Percentiles rank a stretch among this genome's conserved stretches.
These are phyloP conservation scores for Nesoenas mayeri DNA, from an alignment of 2,113 vertebrate species.

Conservation along the genomic window DNA sequence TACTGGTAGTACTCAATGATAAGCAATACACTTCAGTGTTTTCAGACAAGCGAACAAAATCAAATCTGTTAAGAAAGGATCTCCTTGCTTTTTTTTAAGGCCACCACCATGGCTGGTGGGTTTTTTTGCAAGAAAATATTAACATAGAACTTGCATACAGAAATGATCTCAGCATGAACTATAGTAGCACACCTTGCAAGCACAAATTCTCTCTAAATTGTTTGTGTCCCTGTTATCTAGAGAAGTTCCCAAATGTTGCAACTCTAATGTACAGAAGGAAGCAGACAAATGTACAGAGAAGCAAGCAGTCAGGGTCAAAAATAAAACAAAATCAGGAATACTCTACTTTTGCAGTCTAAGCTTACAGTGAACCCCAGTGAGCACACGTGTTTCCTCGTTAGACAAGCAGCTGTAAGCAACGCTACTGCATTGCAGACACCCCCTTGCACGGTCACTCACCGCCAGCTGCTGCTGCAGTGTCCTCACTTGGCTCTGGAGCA, in stretches of 20 bases:
- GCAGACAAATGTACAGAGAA: neutral
- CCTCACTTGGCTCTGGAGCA: slow-evolving; percentile 88
- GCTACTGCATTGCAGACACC: neutral
- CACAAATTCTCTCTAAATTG: neutral
- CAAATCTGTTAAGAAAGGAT: neutral
- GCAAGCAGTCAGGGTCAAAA: neutral
- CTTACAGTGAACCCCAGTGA: neutral
- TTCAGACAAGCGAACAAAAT: neutral
- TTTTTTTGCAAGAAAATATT: neutral
- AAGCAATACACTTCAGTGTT: neutral
- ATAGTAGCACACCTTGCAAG: rapidly evolving
- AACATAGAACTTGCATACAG: neutral
- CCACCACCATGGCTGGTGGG: rapidly evolving
- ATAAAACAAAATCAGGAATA: neutral
- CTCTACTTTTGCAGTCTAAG: neutral
- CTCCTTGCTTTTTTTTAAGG: neutral
- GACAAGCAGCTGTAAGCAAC: neutral
- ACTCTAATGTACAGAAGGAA: neutral
- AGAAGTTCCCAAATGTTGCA: neutral
- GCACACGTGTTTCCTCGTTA: neutral
- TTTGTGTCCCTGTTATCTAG: neutral
- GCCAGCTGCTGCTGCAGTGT: slow-evolving; percentile 92
- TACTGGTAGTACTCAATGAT: neutral
- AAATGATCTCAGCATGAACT: neutral
- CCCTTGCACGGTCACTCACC: slow-evolving; percentile 77